Evolutionary conservation across 2,797 vertebrate species (phyloP).

Genomic region (Ctenopoma multispine): DNA sequence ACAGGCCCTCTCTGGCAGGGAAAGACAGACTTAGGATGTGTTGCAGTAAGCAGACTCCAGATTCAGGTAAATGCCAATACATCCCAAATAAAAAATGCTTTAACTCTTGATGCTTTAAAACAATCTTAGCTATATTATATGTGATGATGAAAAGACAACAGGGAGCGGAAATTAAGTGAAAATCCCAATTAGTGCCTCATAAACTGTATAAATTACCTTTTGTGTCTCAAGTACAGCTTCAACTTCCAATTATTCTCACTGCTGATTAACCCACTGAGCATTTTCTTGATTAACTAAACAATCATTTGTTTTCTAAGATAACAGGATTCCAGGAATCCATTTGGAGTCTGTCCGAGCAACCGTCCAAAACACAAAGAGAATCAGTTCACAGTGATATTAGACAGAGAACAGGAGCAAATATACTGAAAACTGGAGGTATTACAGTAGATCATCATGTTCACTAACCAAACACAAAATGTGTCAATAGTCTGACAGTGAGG

Average conservation of each 20-base stretch:
- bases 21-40: constrained; percentile 1
- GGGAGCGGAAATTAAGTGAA: too few species aligned
- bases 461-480: neutral
- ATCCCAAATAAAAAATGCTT: neutral
- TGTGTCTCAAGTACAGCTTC: neutral
- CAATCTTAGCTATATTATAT: neutral
- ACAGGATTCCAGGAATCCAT: neutral
- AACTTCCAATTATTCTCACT: neutral
- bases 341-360: too few species aligned
- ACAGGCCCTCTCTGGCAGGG: constrained; percentile 44
- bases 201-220: neutral
- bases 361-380: neutral
- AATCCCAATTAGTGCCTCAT: neutral
- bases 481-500: neutral
- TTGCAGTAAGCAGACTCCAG: constrained; percentile 1
- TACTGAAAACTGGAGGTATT: too few species aligned
- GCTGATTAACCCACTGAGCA: neutral
- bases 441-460: neutral
- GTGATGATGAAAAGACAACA: too few species aligned
- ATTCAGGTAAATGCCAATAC: constrained; percentile 13
- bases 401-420: neutral
- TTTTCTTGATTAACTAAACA: neutral
- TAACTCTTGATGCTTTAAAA: too few species aligned
- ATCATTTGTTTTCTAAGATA: neutral
- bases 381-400: neutral